phyloP scores from a whole-genome alignment of 92 coral and sea anemone genomes.

The Parazoanthus swiftii region DNA sequence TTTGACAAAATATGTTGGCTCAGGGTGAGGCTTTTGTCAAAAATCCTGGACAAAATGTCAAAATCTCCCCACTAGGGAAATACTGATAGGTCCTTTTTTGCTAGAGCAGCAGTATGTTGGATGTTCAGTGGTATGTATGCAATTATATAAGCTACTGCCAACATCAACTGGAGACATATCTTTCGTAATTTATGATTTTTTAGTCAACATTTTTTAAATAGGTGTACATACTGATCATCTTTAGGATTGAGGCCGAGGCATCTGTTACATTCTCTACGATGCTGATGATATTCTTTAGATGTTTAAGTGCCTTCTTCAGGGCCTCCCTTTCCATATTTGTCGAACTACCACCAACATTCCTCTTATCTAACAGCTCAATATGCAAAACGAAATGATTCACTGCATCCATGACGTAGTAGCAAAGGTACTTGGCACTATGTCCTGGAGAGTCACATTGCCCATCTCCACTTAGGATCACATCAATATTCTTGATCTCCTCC shows the following conservation, averaged over 20 bases:
- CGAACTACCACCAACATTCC: not conserved
- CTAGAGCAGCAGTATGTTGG: no score
- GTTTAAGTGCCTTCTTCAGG: not conserved
- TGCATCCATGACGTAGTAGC: slow-evolving; percentile 50
- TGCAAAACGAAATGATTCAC: slow-evolving; percentile 34
- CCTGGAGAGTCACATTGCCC: slow-evolving; percentile 73
- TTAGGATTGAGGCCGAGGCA: slow-evolving; percentile 1
- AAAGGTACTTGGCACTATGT: slow-evolving; percentile 54
- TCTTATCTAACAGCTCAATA: slow-evolving; percentile 50
- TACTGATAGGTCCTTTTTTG: no score
- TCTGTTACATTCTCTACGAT: slow-evolving; percentile 7
- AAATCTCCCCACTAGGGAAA: no score
- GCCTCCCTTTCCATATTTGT: slow-evolving; percentile 13
- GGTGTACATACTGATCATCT: slow-evolving; percentile 1
- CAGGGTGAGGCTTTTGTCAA: no score
- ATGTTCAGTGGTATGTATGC: no score
- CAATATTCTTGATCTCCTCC: slow-evolving; percentile 41
- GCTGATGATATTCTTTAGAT: not conserved
- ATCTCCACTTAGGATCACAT: slow-evolving; percentile 59
- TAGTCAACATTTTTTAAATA: no score
- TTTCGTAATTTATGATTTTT: no score
- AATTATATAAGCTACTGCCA: no score
- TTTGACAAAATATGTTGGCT: no score
- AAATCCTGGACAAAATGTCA: no score
- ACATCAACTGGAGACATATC: no score